A percentile compares a stretch with the other conserved stretches of the same genome.
These are phyloP conservation scores for Lepidotrigona ventralis DNA, from an alignment of 1,140 invertebrate genomes.

Conservation along the genomic window DNA sequence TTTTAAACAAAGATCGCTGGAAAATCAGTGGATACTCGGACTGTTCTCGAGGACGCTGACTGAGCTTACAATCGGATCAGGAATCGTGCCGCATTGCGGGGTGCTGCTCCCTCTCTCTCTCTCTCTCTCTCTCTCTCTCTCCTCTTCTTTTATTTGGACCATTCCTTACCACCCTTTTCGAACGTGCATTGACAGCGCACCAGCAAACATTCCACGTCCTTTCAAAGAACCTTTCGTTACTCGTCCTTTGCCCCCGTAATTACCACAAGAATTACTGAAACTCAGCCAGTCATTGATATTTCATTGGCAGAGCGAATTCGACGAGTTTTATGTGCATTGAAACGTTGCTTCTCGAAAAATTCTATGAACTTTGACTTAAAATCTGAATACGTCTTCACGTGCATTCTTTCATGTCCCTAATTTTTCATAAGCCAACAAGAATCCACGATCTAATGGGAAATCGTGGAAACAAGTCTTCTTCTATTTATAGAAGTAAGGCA, in stretches of 20 bases:
- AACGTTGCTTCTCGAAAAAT: too few species aligned
- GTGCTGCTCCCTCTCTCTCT: slow-evolving; percentile 39
- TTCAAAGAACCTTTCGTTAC: slow-evolving; percentile 55
- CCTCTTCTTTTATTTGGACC: slow-evolving; percentile 8
- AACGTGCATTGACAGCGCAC: slow-evolving; percentile 41
- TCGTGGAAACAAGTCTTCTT: too few species aligned
- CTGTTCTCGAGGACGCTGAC: slow-evolving; percentile 52
- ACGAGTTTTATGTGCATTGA: slow-evolving; percentile 34
- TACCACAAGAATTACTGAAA: slow-evolving; percentile 47
- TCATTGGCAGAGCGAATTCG: slow-evolving; percentile 38
- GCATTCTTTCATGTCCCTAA: too few species aligned
- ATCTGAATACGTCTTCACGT: too few species aligned
- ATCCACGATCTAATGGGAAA: too few species aligned
- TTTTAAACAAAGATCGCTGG: slow-evolving; percentile 15
- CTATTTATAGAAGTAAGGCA: too few species aligned
- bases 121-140: neutral
- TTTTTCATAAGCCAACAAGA: too few species aligned
- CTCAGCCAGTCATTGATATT: slow-evolving; percentile 27
- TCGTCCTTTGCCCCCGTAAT: slow-evolving; percentile 56
- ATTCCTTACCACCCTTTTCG: slow-evolving; percentile 23
- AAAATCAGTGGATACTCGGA: slow-evolving; percentile 46
- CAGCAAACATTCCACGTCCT: slow-evolving; percentile 50
- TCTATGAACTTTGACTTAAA: too few species aligned
- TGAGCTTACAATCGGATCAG: slow-evolving; percentile 63
- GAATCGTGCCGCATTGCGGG: slow-evolving; percentile 64